Percentiles rank a stretch among this genome's conserved stretches.
Evolutionary conservation across 2,888 invertebrate genomes (phyloP).

Genomic region (Parelbella ahira): DNA sequence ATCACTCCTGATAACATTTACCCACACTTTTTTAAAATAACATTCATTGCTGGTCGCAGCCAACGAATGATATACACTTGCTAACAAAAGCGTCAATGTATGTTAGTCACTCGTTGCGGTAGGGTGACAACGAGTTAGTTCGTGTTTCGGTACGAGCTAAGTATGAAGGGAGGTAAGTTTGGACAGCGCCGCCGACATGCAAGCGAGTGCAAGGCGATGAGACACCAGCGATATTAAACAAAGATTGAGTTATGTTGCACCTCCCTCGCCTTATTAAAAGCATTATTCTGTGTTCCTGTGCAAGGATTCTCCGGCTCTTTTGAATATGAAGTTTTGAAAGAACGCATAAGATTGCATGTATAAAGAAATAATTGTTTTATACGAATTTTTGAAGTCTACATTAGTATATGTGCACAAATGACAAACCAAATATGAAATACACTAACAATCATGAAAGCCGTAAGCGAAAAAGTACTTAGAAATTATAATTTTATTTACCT

Average conservation of each 20-base stretch:
- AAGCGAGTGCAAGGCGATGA: constrained; percentile 47
- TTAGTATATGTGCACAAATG: too few relatives aligned
- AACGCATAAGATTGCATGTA: too few relatives aligned
- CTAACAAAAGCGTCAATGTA: constrained; percentile 29
- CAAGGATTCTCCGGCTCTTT: neutral
- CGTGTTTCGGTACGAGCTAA: constrained; percentile 39
- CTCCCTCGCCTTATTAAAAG: constrained; percentile 33
- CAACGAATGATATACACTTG: neutral
- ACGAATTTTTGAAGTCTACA: too few relatives aligned
- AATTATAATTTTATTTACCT: too few relatives aligned
- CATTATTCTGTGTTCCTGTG: constrained; percentile 2
- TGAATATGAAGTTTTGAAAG: neutral
- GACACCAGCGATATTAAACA: constrained; percentile 51
- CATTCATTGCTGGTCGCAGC: constrained; percentile 26
- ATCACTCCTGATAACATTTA: constrained; percentile 25
- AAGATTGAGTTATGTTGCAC: constrained; percentile 41
- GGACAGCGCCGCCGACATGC: constrained; percentile 49
- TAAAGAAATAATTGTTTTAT: constrained; percentile 14
- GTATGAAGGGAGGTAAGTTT: constrained; percentile 58
- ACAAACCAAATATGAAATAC: too few relatives aligned
- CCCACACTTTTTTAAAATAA: neutral
- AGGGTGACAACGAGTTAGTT: constrained; percentile 20
- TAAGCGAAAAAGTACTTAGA: too few relatives aligned
- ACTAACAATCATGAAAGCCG: too few relatives aligned
- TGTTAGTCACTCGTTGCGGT: neutral